Evolutionary conservation across 2,888 invertebrate species (phyloP).

Genomic region (Hybos culiciformis): DNA sequence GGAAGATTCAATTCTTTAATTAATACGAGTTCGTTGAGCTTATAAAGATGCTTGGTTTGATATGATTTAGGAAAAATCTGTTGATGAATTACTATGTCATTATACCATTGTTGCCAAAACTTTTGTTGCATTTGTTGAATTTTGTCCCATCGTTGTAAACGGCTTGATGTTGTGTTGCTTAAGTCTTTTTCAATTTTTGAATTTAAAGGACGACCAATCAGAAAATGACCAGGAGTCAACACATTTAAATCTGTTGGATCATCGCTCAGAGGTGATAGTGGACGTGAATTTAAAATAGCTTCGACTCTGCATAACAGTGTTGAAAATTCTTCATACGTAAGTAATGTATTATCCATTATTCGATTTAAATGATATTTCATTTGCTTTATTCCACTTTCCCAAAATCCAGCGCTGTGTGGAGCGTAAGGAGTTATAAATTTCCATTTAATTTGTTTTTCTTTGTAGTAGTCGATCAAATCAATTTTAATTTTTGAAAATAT

Average conservation of each 20-base stretch:
- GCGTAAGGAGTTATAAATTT: conserved; percentile 21
- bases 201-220: conserved; percentile 8
- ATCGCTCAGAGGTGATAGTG: conserved; percentile 14
- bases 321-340: conserved; percentile 20
- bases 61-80: conserved; percentile 8
- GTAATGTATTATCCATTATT: conserved; percentile 14
- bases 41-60: neutral
- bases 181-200: conserved; percentile 10
- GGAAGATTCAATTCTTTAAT: conserved; percentile 8
- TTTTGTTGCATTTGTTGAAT: conserved; percentile 5
- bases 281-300: conserved; percentile 20
- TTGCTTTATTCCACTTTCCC: conserved; percentile 22
- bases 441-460: conserved; percentile 14
- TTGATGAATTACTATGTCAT: conserved; percentile 4
- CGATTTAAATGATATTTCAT: conserved; percentile 20
- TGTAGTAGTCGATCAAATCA: neutral
- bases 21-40: conserved; percentile 6
- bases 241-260: conserved; percentile 11
- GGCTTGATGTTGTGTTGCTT: conserved; percentile 5
- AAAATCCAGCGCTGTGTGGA: conserved; percentile 23
- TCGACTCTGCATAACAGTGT: conserved; percentile 19
- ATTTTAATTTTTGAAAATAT: neutral
- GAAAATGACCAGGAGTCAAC: conserved; percentile 13
- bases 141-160: conserved; percentile 3
- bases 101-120: conserved; percentile 9